phyloP scores from a whole-genome alignment of 2,888 invertebrate genomes.

The Orchesella flavescens region DNA sequence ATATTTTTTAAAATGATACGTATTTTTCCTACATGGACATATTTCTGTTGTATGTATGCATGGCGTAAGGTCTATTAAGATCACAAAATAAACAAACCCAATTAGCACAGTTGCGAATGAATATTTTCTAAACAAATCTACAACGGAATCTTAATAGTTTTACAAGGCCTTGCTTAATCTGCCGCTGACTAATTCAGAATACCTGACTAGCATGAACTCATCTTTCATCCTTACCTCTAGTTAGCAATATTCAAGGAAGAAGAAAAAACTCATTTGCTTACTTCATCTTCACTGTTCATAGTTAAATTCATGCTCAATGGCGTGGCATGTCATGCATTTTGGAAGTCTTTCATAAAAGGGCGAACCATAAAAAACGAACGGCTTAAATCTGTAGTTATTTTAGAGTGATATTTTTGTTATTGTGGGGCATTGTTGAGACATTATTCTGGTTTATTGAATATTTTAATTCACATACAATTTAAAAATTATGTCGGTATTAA shows the following conservation, averaged over 20 bases:
- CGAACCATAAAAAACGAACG: no score
- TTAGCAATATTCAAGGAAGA: background rate
- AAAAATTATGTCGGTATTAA: background rate
- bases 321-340: no score
- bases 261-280: no score
- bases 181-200: no score
- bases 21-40: constrained; percentile 13
- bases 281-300: no score
- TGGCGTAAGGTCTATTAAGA: no score
- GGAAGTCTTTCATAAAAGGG: no score
- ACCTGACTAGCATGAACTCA: no score
- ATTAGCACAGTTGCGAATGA: constrained; percentile 19
- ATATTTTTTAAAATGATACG: background rate
- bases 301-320: no score
- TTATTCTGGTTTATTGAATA: background rate
- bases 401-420: no score
- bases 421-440: no score
- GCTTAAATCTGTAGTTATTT: background rate
- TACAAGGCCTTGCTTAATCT: background rate
- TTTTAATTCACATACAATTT: background rate
- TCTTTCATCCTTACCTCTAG: no score
- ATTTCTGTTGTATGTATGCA: background rate
- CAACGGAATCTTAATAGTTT: constrained; percentile 1
- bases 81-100: constrained; percentile 24
- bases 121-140: constrained; percentile 19